Conservation (phyloP, 1,140 invertebrate species). For the Nymphalis io region DNA sequence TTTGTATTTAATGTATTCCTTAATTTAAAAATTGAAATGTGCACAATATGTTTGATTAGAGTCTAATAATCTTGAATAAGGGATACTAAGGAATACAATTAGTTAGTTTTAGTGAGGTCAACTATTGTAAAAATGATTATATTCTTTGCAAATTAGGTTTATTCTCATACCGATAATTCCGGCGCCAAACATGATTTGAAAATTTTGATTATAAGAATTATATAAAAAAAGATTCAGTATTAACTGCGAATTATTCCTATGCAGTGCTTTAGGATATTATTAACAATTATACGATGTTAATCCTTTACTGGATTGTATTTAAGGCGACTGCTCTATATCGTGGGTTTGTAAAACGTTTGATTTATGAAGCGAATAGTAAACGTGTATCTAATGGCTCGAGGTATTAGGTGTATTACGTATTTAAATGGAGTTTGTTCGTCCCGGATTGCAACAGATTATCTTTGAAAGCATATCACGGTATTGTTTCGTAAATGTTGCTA, state of each 20-base stretch:
- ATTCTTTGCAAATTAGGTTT: not conserved
- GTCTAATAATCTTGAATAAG: slow-evolving; percentile 12
- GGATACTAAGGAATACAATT: not conserved
- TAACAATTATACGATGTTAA: slow-evolving; percentile 40
- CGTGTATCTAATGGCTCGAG: slow-evolving; percentile 60
- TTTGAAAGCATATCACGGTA: slow-evolving; percentile 61
- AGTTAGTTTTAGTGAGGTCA: not conserved
- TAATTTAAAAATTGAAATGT: slow-evolving; percentile 1
- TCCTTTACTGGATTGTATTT: slow-evolving; percentile 34
- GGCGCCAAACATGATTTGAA: slow-evolving; percentile 5
- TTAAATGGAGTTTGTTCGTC: slow-evolving; percentile 33
- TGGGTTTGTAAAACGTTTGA: slow-evolving; percentile 46
- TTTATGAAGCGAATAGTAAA: slow-evolving; percentile 36
- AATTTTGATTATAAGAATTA: not conserved
- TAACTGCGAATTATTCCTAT: slow-evolving; percentile 45
- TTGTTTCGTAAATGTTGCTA: slow-evolving; percentile 42
- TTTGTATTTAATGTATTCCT: slow-evolving; percentile 3
- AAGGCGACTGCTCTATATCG: slow-evolving; percentile 29
- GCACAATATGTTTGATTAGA: slow-evolving; percentile 6
- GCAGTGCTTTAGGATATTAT: slow-evolving; percentile 50
- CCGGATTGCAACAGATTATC: slow-evolving; percentile 34
- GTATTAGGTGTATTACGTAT: slow-evolving; percentile 28
- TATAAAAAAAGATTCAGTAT: slow-evolving; percentile 44
- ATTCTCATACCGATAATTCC: not conserved
- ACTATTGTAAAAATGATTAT: not conserved